Evolutionary conservation across 53 echinoderm and acorn worm species (phyloP).

Genomic region (Patiria pectinifera): DNA sequence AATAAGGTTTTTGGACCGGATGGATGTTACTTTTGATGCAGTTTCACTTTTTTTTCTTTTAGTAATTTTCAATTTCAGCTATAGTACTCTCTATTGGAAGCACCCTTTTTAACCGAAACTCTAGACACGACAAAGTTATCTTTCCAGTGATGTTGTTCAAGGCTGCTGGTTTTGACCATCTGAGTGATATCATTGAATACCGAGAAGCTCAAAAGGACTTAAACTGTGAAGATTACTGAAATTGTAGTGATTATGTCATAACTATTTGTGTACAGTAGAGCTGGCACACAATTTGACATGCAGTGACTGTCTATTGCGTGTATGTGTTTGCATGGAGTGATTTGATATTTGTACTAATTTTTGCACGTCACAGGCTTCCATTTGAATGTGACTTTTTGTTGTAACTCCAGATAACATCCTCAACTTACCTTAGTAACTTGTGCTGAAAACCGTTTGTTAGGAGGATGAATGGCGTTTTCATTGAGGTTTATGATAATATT

Average conservation of each 20-base stretch:
- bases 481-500: too few species aligned
- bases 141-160: too few species aligned
- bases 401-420: background rate
- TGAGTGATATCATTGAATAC: too few species aligned
- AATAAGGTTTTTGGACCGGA: too few species aligned
- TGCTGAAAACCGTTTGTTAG: background rate
- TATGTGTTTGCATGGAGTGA: constrained; percentile 29
- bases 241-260: too few species aligned
- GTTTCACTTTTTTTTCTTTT: background rate
- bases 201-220: too few species aligned
- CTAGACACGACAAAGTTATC: too few species aligned
- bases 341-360: background rate
- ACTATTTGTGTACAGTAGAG: background rate
- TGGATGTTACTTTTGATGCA: background rate
- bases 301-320: background rate
- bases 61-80: background rate
- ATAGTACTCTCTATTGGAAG: background rate
- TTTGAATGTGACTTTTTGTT: background rate
- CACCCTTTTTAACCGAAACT: background rate
- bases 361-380: constrained; percentile 11
- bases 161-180: too few species aligned
- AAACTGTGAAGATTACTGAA: too few species aligned
- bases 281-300: background rate
- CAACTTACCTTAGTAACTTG: background rate
- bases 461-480: background rate